These are phyloP conservation scores for Papilio machaon DNA, from an alignment of 1,140 invertebrate genomes.

Conservation along the genomic window DNA sequence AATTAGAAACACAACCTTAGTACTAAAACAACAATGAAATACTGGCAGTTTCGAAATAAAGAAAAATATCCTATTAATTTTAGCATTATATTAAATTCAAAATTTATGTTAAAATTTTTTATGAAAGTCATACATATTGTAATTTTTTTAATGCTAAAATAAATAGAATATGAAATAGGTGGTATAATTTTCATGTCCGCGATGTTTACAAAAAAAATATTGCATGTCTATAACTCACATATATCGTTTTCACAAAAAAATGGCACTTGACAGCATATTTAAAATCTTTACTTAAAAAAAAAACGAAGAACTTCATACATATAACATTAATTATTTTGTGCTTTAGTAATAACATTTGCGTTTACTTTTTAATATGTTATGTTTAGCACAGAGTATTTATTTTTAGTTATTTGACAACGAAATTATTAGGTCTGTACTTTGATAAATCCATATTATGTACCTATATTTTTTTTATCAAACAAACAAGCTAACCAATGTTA, in stretches of 20 bases:
- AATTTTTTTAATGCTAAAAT: neutral
- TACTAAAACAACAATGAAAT: conserved; percentile 63
- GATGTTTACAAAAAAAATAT: neutral
- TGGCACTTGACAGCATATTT: neutral
- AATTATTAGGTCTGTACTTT: neutral
- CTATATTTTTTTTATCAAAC: neutral
- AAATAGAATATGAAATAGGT: conserved; percentile 17
- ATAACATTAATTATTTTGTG: conserved; percentile 2
- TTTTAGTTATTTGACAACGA: neutral
- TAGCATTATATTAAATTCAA: neutral
- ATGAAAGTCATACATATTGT: neutral
- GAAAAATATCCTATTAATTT: conserved; percentile 25
- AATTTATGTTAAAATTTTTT: neutral
- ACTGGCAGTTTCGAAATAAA: conserved; percentile 61
- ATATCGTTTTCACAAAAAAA: neutral
- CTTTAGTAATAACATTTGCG: neutral
- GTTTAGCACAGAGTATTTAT: neutral
- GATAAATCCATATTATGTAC: neutral
- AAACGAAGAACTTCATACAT: neutral
- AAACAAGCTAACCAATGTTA: neutral
- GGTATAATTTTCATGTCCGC: conserved; percentile 12
- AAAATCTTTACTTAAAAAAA: conserved; percentile 9
- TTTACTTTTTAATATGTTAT: neutral
- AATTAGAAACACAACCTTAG: conserved; percentile 61
- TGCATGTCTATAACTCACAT: neutral